phyloP scores from a whole-genome alignment of 2,113 vertebrate species.

The Protobothrops mucrosquamatus region DNA sequence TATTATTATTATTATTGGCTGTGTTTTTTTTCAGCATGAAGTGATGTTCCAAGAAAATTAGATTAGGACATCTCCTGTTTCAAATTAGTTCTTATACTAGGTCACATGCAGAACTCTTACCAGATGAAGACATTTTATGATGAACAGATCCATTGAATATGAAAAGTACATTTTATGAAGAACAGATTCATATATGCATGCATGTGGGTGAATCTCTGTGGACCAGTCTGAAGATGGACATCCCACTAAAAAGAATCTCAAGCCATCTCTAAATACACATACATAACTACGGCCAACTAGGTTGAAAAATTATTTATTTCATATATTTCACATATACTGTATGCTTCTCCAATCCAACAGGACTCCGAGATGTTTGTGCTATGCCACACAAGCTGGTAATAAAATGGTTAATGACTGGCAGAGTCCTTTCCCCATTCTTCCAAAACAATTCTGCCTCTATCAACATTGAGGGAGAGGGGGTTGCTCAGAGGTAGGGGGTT shows the following conservation, averaged over 20 bases:
- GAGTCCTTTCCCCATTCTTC: background rate
- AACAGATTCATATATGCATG: background rate
- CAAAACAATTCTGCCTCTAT: background rate
- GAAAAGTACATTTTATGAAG: conserved; percentile 1
- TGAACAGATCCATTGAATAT: background rate
- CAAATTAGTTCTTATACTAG: conserved; percentile 10
- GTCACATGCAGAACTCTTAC: conserved; percentile 1
- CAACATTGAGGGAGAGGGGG: background rate
- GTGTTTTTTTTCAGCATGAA: background rate
- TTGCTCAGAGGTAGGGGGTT: background rate
- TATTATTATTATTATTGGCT: background rate
- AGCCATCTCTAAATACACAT: background rate
- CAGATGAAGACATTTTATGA: background rate
- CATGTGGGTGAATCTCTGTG: background rate
- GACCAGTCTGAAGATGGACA: background rate
- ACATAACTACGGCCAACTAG: background rate
- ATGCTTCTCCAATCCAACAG: background rate
- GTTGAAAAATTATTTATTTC: background rate
- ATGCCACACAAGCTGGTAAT: background rate
- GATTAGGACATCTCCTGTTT: conserved; percentile 12
- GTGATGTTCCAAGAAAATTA: conserved; percentile 20
- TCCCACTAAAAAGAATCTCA: background rate
- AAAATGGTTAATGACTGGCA: background rate
- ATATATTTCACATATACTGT: too few species aligned
- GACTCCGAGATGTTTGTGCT: background rate